Evolutionary conservation across 2,113 vertebrate genomes (phyloP), one percentile per base, ranked within the genome.

Genomic region (Lagopus muta): DNA sequence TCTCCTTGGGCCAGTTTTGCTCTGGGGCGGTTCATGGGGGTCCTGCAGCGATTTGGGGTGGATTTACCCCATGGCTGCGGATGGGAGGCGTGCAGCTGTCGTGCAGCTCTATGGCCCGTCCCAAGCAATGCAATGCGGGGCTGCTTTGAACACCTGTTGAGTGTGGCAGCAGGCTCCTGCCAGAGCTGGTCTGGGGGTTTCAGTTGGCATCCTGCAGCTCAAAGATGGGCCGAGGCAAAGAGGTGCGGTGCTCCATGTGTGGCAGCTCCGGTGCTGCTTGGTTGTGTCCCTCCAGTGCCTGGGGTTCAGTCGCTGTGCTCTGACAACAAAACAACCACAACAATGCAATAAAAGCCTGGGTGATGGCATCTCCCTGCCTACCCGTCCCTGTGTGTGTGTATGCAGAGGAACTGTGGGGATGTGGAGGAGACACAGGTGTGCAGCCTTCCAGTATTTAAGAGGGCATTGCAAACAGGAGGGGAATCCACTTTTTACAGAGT

Each of bases 1-100:
- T 78, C 88, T 86, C 30, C 48, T 86, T 32, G 11, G 88, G 66
- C 83, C 90, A 42, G 52, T 92, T 90, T 89, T 85, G 55, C 61
- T 92, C 82, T 21, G 86, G 88, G 92, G 81, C 19, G 8, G 45
- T 24, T 82, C 6, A 0, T 30, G 38, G 54, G 47, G 48, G 36
- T 82, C 78, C 22, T 91, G 55, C 24, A 6, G 62, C 47, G 38
- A 22, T 90, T 36, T 38, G 64, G 34, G 71, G 48, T 30, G 66
- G 61, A 45, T 58, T 21, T 52, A 48, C 22, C 43, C 13, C 8
- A 3, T 30, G 52, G 27, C 27, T 54, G 52, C 27, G 30, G 52
- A 17, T 54, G 27, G 52, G 52, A 54, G 52, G 27, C 24, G 7
- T 50, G 24, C 48, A 50, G 48, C 48, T 25, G 48, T 50, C 52